Evolutionary conservation across 1,140 invertebrate species (phyloP), one percentile per base, ranked within the genome.

Genomic region (Saccostrea cuccullata): DNA sequence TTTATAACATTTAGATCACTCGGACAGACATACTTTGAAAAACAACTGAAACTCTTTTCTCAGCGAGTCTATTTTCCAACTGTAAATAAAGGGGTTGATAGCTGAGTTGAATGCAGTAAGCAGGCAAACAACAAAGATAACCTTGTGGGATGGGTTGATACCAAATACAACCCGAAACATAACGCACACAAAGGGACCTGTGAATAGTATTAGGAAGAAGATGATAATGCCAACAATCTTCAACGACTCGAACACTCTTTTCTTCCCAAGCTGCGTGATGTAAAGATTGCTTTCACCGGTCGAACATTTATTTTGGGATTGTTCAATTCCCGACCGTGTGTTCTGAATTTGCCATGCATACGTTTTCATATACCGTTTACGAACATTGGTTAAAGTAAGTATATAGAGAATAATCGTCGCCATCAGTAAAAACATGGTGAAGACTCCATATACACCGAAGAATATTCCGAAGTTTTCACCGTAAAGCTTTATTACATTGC

Each of bases 361-460:
- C 9, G 70, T 77, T 77, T 17, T 77, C 26, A 77, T 77, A 77
- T 77, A 77, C 30, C 70, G 23, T 36, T 77, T 77, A 77, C 70
- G 26, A 36, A 77, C 70, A 77, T 36, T 77, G 70, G 23, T 77
- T 30, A 77, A 2, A 15, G 70, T 77, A 77, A 77, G 13, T 3
- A 77, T 30, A 26, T 77, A 77, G 12, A 77, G 23, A 30, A 77
- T 36, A 12, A 77, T 77, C 30, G 70, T 36, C 9, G 8, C 30
- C 15, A 77, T 30, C 70, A 77, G 11, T 23, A 77, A 5, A 36
- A 77, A 2, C 70, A 77, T 77, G 11, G 26, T 26, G 13, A 36
- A 11, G 26, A 77, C 30, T 30, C 70, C 70, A 77, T 77, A 77
- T 15, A 11, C 26, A 77, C 70, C 4, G 5, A 15, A 30, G 15